Evolutionary conservation across 2,113 vertebrate species (phyloP).

Genomic region (Phyllopteryx taeniolatus): DNA sequence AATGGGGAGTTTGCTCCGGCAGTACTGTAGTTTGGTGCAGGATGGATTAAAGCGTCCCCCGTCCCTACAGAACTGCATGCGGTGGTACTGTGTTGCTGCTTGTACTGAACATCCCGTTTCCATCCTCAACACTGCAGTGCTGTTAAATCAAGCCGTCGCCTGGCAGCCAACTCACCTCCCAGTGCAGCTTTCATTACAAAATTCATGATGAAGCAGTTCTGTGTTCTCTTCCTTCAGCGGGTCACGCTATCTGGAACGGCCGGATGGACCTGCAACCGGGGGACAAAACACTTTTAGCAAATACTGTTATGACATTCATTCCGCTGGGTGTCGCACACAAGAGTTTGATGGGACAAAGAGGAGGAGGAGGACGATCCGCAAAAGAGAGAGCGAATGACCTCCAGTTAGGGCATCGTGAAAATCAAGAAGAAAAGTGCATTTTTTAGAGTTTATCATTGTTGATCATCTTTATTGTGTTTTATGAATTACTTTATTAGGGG

Average conservation of each 20-base stretch:
- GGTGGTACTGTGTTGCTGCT: slow-evolving; percentile 4
- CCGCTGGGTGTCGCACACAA: slow-evolving; percentile 4
- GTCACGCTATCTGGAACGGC: slow-evolving; percentile 43
- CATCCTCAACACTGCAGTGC: slow-evolving; percentile 68
- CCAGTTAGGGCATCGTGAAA: slow-evolving; percentile 5
- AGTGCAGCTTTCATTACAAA: slow-evolving; percentile 74
- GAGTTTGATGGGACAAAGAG: slow-evolving; percentile 36
- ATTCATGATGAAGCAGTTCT: slow-evolving; percentile 74
- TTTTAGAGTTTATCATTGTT: neutral
- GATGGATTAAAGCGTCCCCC: slow-evolving; percentile 23
- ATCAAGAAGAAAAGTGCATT: neutral
- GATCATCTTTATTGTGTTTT: neutral
- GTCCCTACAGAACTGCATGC: slow-evolving; percentile 12
- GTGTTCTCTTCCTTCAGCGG: slow-evolving; percentile 49
- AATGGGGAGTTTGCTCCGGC: slow-evolving; percentile 3
- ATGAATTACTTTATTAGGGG: neutral
- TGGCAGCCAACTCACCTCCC: slow-evolving; percentile 67
- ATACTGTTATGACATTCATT: slow-evolving; percentile 28
- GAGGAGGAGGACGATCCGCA: slow-evolving; percentile 10
- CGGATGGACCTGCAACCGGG: slow-evolving; percentile 55
- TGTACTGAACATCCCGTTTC: slow-evolving; percentile 44
- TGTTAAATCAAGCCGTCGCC: slow-evolving; percentile 62
- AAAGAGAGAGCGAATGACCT: slow-evolving; percentile 11
- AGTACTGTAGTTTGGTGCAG: slow-evolving; percentile 35
- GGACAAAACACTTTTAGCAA: slow-evolving; percentile 49